Conservation (phyloP, 2,113 vertebrate species). For the Nothocercus julius region DNA sequence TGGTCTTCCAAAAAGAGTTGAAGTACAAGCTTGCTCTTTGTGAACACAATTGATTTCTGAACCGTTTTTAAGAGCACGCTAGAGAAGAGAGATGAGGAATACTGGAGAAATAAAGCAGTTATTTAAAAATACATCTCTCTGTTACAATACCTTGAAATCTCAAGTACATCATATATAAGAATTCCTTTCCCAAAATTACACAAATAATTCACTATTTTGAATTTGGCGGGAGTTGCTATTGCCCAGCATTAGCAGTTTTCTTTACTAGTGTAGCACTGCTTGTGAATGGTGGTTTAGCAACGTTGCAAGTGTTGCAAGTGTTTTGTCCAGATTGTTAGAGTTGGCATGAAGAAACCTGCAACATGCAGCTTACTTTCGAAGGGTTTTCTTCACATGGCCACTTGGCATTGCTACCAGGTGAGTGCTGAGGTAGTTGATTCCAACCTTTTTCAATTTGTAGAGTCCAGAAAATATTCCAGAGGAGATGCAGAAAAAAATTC, state of each 20-base stretch:
- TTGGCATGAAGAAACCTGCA: background rate
- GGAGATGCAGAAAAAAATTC: background rate
- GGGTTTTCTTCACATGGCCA: background rate
- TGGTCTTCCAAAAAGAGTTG: background rate
- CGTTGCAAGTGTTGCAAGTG: background rate
- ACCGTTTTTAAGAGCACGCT: background rate
- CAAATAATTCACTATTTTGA: background rate
- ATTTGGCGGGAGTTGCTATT: background rate
- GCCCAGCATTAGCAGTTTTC: background rate
- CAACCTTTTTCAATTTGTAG: background rate
- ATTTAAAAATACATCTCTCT: background rate
- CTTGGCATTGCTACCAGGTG: background rate
- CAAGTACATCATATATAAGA: background rate
- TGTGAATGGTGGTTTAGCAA: background rate
- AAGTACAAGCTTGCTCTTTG: background rate
- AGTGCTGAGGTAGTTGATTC: background rate
- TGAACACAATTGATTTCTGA: background rate
- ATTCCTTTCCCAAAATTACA: background rate
- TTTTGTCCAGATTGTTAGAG: background rate
- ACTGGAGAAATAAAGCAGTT: background rate
- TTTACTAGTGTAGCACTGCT: background rate
- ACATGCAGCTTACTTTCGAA: background rate
- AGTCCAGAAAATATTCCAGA: background rate
- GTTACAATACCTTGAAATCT: background rate
- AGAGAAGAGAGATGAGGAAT: background rate